A percentile compares a stretch with the other conserved stretches of the same genome.
These are phyloP conservation scores for Monarcha castaneiventris DNA, from an alignment of 2,113 vertebrate species.

Conservation along the genomic window DNA sequence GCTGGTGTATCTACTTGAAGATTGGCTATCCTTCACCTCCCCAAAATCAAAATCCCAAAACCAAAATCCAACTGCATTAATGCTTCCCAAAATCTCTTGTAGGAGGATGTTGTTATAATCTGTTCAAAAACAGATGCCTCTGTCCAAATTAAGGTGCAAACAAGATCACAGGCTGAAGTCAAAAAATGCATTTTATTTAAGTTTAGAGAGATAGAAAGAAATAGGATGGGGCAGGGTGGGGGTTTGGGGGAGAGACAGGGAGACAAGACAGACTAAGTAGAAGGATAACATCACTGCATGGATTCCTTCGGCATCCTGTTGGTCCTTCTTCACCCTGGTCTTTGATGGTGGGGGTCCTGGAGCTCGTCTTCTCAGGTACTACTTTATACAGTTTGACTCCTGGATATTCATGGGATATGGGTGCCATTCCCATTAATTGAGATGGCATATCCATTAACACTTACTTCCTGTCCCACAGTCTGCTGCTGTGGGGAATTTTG, in stretches of 20 bases:
- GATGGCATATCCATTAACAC: background rate
- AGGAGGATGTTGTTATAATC: background rate
- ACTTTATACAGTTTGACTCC: background rate
- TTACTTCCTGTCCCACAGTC: background rate
- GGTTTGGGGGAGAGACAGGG: no score
- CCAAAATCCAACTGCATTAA: background rate
- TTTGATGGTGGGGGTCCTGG: background rate
- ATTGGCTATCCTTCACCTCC: background rate
- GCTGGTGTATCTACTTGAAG: background rate
- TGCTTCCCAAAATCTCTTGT: background rate
- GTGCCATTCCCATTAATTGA: background rate
- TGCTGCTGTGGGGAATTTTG: background rate
- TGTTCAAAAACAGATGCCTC: background rate
- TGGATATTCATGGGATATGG: no score
- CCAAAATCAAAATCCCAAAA: background rate
- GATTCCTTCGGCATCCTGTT: background rate
- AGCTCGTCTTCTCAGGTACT: background rate
- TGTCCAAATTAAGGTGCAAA: background rate
- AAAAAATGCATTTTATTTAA: background rate
- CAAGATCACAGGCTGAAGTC: fast-evolving
- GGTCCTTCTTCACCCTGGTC: background rate
- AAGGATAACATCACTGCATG: background rate
- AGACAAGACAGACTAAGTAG: no score
- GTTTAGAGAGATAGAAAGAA: background rate
- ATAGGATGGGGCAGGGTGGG: fast-evolving